phyloP scores from a whole-genome alignment of 1,140 invertebrate species.

The Psilanteris sp. region DNA sequence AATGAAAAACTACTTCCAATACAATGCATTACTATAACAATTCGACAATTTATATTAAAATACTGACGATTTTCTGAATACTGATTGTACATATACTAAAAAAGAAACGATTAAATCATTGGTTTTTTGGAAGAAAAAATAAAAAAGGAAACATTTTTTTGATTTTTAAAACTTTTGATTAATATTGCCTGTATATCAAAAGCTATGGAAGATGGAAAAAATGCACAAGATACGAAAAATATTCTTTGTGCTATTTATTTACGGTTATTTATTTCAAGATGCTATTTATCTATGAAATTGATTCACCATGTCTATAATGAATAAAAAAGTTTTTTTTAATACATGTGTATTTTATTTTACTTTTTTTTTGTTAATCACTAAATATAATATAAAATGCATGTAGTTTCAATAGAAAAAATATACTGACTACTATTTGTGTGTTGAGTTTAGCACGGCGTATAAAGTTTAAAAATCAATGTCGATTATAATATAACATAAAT shows the following conservation, averaged over 20 bases:
- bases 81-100: slow-evolving; percentile 59
- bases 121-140: slow-evolving; percentile 3
- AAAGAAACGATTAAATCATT: slow-evolving; percentile 15
- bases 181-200: slow-evolving; percentile 24
- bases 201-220: slow-evolving; percentile 73
- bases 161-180: slow-evolving; percentile 19
- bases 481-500: no score
- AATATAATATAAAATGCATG: no score
- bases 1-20: slow-evolving; percentile 67
- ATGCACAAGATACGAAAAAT: slow-evolving; percentile 58
- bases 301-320: slow-evolving; percentile 66
- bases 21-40: slow-evolving; percentile 40
- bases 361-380: no score
- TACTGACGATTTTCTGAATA: slow-evolving; percentile 35
- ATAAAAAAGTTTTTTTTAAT: slow-evolving; percentile 63
- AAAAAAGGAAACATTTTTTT: slow-evolving; percentile 23
- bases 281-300: slow-evolving; percentile 67
- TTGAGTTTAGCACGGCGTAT: no score
- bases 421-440: no score
- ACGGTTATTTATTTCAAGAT: slow-evolving; percentile 61
- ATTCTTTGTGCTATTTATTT: slow-evolving; percentile 45
- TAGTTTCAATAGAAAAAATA: no score
- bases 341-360: no score
- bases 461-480: no score
- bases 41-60: slow-evolving; percentile 44